Percentiles rank a stretch among this genome's conserved stretches.
Evolutionary conservation across 2,888 invertebrate species (phyloP).

Genomic region (Dione juno): DNA sequence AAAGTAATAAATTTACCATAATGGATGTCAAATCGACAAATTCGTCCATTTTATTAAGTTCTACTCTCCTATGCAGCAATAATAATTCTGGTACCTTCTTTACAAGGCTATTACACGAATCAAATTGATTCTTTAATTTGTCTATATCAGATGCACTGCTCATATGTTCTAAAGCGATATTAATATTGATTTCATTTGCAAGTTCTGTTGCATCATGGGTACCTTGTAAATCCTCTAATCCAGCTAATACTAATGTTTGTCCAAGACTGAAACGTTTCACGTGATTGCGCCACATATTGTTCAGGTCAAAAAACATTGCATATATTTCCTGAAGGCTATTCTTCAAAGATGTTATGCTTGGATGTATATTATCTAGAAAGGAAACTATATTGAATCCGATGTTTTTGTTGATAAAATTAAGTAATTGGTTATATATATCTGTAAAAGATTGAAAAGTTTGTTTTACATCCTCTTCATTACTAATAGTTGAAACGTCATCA

Average conservation of each 20-base stretch:
- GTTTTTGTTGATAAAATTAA: conserved; percentile 9
- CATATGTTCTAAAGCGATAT: conserved; percentile 66
- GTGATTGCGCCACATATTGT: conserved; percentile 71
- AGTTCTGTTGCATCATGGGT: conserved; percentile 64
- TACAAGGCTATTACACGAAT: conserved; percentile 54
- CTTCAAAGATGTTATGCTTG: conserved; percentile 61
- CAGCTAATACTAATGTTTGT: conserved; percentile 67
- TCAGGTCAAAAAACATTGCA: conserved; percentile 62
- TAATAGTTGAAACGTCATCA: background rate
- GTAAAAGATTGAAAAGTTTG: conserved; percentile 9
- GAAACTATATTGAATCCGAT: background rate
- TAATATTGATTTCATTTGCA: conserved; percentile 62
- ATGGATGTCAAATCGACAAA: conserved; percentile 58
- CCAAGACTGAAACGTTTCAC: conserved; percentile 65
- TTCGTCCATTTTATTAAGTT: conserved; percentile 64
- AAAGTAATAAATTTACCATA: conserved; percentile 60
- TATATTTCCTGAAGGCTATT: conserved; percentile 65
- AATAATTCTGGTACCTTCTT: conserved; percentile 59
- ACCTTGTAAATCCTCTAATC: conserved; percentile 70
- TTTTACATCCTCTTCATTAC: background rate
- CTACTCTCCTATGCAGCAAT: conserved; percentile 60
- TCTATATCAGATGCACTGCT: conserved; percentile 59
- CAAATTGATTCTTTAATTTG: conserved; percentile 60
- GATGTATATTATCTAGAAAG: conserved; percentile 51
- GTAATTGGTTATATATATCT: conserved; percentile 7